Conservation (phyloP, 2,888 invertebrate genomes). For the Perizoma affinitatum region DNA sequence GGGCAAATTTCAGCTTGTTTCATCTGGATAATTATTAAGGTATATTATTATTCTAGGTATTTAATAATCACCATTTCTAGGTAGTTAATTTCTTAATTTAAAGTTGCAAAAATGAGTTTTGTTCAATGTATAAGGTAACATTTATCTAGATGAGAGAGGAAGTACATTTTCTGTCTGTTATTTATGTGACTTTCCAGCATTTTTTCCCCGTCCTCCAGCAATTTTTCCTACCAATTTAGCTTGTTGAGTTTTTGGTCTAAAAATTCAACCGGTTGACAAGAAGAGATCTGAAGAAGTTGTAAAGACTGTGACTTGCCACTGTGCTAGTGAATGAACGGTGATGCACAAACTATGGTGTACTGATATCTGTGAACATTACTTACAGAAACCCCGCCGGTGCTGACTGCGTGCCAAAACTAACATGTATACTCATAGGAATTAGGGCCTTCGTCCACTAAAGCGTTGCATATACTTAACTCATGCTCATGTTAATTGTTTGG, state of each 20-base stretch:
- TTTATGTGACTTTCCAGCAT: slow-evolving; percentile 27
- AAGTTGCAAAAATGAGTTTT: too few species aligned
- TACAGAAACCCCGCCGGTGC: slow-evolving; percentile 69
- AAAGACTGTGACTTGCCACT: slow-evolving; percentile 52
- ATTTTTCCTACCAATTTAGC: slow-evolving; percentile 5
- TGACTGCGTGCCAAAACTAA: slow-evolving; percentile 66
- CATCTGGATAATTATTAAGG: not conserved
- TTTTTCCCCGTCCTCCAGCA: not conserved
- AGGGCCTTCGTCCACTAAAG: slow-evolving; percentile 16
- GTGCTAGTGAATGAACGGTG: slow-evolving; percentile 58
- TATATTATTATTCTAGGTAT: too few species aligned
- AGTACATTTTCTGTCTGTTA: not conserved
- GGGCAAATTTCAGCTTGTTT: not conserved
- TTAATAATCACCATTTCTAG: too few species aligned
- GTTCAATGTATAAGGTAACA: not conserved
- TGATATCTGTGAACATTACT: slow-evolving; percentile 76
- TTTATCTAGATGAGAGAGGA: slow-evolving; percentile 3
- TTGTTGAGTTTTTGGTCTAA: slow-evolving; percentile 8
- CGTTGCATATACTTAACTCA: slow-evolving; percentile 1
- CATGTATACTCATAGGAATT: slow-evolving; percentile 31
- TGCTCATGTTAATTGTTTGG: too few species aligned
- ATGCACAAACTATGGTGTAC: slow-evolving; percentile 40
- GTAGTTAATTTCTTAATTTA: too few species aligned
- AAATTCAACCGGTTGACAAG: slow-evolving; percentile 4
- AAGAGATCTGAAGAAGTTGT: slow-evolving; percentile 22